Evolutionary conservation across 2,888 invertebrate species (phyloP).

Genomic region (Temnothorax unifasciatus): DNA sequence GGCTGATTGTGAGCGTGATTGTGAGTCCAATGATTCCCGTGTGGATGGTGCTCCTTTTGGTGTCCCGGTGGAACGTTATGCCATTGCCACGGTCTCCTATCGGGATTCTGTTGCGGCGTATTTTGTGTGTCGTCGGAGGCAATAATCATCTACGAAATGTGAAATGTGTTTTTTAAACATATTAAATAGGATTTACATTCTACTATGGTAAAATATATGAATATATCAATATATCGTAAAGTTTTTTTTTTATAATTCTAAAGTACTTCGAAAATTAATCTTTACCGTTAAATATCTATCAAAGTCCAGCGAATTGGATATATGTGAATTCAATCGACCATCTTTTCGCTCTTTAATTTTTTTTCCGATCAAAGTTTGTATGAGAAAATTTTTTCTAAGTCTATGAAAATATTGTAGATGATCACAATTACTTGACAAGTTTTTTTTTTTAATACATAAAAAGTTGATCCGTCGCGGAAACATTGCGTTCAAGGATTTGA

Average conservation of each 20-base stretch:
- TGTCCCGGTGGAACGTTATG: conserved; percentile 22
- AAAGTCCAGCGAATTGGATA: background rate
- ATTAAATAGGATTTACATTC: background rate
- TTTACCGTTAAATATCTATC: background rate
- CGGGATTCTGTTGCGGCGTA: background rate
- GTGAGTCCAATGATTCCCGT: background rate
- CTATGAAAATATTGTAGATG: background rate
- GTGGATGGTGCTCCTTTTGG: background rate
- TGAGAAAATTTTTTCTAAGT: background rate
- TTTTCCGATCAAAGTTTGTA: background rate
- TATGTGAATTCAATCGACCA: background rate
- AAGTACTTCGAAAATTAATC: background rate
- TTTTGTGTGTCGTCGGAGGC: conserved; percentile 19
- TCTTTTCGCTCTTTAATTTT: background rate
- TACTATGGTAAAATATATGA: background rate
- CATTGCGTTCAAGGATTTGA: background rate
- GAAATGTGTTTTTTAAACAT: conserved; percentile 1
- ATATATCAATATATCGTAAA: background rate
- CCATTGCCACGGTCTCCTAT: conserved; percentile 23
- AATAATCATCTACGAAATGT: conserved; percentile 44
- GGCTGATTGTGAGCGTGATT: background rate
- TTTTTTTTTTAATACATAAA: background rate
- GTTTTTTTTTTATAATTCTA: background rate
- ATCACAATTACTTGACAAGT: too few species aligned
- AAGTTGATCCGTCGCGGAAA: background rate